phyloP scores from a whole-genome alignment of 1,140 invertebrate genomes.

The silkworm (Bombyx mori) region DNA sequence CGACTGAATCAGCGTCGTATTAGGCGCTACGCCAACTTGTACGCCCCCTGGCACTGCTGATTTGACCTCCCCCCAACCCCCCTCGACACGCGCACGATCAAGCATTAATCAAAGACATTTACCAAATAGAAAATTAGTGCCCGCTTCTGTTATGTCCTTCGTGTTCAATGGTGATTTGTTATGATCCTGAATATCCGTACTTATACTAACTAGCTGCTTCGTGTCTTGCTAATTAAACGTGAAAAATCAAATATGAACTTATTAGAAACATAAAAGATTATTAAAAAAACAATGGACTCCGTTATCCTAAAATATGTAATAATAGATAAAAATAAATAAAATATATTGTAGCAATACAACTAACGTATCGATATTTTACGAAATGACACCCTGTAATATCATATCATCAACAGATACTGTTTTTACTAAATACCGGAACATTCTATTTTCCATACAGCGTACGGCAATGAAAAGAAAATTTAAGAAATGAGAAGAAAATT shows the following conservation, averaged over 20 bases:
- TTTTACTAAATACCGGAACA: no score
- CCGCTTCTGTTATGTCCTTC: background rate
- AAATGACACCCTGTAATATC: no score
- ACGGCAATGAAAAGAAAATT: no score
- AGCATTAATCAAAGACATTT: background rate
- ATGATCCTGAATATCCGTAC: background rate
- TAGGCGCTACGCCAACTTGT: constrained; percentile 59
- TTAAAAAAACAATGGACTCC: background rate
- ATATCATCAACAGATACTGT: no score
- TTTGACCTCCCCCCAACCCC: background rate
- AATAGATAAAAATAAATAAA: no score
- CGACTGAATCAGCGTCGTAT: constrained; percentile 59
- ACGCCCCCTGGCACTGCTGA: constrained; percentile 60
- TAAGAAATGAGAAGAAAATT: no score
- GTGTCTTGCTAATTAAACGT: background rate
- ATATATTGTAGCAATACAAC: no score
- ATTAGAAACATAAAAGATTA: background rate
- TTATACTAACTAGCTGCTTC: background rate
- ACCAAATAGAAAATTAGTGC: background rate
- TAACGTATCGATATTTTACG: no score
- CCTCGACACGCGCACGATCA: background rate
- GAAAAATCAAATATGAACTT: background rate
- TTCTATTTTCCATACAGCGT: no score
- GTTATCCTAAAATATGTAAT: no score
- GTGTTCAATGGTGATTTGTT: background rate